Evolutionary conservation across 2,113 vertebrate species (phyloP).

Genomic region (Myrmecophaga tridactyla): DNA sequence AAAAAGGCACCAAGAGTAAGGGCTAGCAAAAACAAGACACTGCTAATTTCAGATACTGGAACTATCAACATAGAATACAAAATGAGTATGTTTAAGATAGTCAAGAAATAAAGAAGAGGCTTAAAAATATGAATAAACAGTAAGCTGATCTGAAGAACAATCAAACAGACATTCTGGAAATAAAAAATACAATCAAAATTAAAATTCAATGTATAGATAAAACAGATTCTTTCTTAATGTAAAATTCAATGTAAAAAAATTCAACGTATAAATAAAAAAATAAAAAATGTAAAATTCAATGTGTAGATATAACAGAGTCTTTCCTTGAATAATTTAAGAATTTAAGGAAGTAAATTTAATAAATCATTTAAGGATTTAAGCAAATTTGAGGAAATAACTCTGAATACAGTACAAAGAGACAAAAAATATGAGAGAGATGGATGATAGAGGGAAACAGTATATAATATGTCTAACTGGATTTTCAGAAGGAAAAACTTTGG

Average conservation of each 20-base stretch:
- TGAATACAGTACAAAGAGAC: not conserved
- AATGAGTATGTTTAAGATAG: not conserved
- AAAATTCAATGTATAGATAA: not conserved
- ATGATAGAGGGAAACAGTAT: not conserved
- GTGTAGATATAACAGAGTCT: not conserved
- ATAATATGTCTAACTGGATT: not conserved
- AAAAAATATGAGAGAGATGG: not conserved
- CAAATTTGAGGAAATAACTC: not conserved
- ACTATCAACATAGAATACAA: not conserved
- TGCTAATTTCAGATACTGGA: not conserved
- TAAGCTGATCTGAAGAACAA: not conserved
- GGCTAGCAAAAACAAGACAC: not conserved
- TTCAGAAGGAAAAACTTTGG: not conserved
- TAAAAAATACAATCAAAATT: not conserved
- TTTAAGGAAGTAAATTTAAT: no score
- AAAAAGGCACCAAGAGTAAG: not conserved
- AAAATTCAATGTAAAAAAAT: no score
- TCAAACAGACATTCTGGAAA: not conserved
- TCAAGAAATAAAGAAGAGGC: not conserved
- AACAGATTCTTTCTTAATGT: no score
- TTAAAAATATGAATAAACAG: not conserved
- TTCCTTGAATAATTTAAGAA: no score
- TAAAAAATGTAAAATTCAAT: not conserved
- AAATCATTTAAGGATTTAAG: no score
- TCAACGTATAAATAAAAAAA: no score